A percentile compares a stretch with the other conserved stretches of the same genome.
These are phyloP conservation scores for Diglossa brunneiventris DNA, from an alignment of 2,113 vertebrate species.

Conservation along the genomic window DNA sequence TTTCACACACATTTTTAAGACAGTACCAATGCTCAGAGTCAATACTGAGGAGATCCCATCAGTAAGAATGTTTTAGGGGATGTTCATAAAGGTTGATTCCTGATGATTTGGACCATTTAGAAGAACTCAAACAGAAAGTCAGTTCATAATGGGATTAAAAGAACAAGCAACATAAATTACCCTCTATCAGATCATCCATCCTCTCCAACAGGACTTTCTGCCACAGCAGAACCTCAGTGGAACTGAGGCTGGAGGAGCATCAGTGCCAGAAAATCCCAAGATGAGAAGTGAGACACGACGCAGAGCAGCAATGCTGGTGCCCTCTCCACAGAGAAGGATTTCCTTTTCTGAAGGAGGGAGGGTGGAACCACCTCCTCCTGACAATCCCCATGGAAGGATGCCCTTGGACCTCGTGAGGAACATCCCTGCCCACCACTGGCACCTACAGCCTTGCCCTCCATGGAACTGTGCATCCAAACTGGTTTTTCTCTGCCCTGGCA, in stretches of 20 bases:
- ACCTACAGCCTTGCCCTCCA: not conserved
- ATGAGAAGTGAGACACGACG: not conserved
- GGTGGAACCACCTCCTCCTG: rapidly evolving
- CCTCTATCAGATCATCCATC: not conserved
- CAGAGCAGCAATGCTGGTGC: not conserved
- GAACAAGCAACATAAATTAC: not conserved
- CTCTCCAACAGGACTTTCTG: not conserved
- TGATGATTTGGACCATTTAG: not conserved
- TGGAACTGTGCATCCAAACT: rapidly evolving
- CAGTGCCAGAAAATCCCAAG: not conserved
- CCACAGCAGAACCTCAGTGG: not conserved
- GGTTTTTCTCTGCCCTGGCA: not conserved
- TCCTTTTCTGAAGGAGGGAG: not conserved
- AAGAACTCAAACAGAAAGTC: not conserved
- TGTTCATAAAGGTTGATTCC: not conserved
- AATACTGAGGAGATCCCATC: not conserved
- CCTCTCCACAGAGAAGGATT: not conserved
- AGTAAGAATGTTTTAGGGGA: not conserved
- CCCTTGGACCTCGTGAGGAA: not conserved
- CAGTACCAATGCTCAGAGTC: not conserved
- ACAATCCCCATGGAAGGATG: rapidly evolving
- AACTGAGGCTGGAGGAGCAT: not conserved
- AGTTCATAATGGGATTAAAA: not conserved
- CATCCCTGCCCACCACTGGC: not conserved
- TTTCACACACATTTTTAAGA: not conserved